These are phyloP conservation scores for Sardinella longiceps DNA, from an alignment of 2,797 vertebrate species.

Conservation along the genomic window DNA sequence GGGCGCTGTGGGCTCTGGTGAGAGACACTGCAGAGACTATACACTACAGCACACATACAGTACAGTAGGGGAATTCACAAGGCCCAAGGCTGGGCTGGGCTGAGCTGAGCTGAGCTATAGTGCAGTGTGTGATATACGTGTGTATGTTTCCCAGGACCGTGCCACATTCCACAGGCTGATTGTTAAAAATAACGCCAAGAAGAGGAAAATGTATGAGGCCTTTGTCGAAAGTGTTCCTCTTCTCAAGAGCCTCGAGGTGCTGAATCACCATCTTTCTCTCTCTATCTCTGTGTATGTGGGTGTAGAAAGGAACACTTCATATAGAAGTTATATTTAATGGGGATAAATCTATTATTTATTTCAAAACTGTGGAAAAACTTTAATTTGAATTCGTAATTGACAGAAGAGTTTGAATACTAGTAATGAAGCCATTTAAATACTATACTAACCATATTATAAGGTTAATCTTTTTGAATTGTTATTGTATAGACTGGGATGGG, in stretches of 20 bases:
- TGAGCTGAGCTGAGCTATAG: conserved; percentile 2
- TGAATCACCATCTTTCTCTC: neutral
- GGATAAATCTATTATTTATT: neutral
- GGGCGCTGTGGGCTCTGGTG: conserved; percentile 94
- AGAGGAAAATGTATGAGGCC: conserved; percentile 88
- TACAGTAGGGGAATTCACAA: neutral
- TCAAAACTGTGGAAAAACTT: neutral
- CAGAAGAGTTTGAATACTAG: neutral
- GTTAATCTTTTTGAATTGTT: neutral
- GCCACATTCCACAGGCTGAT: conserved; percentile 94
- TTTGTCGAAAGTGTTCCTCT: conserved; percentile 93
- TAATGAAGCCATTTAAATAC: neutral
- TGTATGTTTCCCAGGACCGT: conserved; percentile 78
- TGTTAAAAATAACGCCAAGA: conserved; percentile 93
- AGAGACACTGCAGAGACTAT: conserved; percentile 56
- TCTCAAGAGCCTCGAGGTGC: conserved; percentile 91
- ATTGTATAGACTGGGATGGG: neutral
- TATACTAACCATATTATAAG: neutral
- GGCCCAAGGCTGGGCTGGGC: neutral
- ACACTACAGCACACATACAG: no score
- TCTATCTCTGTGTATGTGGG: neutral
- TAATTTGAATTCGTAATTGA: neutral
- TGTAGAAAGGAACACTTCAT: neutral
- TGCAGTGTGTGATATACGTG: neutral
- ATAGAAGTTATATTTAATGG: neutral